These are phyloP conservation scores for Percopsis transmontana DNA, from an alignment of 2,113 vertebrate genomes.

Conservation along the genomic window DNA sequence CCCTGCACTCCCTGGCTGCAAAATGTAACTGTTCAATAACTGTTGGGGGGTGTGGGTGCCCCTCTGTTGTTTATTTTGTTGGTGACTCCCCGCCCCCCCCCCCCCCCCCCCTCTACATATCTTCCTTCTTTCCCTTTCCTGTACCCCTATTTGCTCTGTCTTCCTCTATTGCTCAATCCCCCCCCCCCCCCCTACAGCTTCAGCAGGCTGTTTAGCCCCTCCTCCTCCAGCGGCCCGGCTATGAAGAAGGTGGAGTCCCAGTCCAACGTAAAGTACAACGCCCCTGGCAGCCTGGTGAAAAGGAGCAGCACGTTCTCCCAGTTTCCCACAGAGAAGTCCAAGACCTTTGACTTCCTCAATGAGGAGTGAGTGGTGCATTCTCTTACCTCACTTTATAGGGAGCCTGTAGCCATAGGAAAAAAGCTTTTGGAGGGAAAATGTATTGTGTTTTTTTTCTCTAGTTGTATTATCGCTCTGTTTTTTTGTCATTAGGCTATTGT, in stretches of 20 bases:
- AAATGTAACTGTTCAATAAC: slow-evolving; percentile 30
- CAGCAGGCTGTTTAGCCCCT: slow-evolving; percentile 96
- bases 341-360: slow-evolving; percentile 94
- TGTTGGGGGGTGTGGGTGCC: slow-evolving; percentile 33
- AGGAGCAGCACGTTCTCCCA: slow-evolving; percentile 89
- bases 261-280: slow-evolving; percentile 91
- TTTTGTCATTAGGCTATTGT: no score
- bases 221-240: slow-evolving; percentile 78
- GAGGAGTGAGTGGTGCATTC: slow-evolving; percentile 86
- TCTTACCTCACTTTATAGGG: not conserved
- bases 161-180: slow-evolving; percentile 47
- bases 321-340: slow-evolving; percentile 87
- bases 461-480: no score
- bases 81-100: slow-evolving; percentile 51
- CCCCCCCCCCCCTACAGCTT: slow-evolving; percentile 79
- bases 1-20: slow-evolving; percentile 61
- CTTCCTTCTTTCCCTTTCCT: slow-evolving; percentile 18
- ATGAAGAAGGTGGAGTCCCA: slow-evolving; percentile 87
- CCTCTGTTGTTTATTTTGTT: slow-evolving; percentile 37
- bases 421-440: no score
- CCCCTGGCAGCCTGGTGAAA: slow-evolving; percentile 78
- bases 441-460: no score
- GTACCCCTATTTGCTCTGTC: slow-evolving; percentile 41
- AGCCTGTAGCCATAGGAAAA: not conserved
- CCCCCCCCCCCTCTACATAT: not conserved